Evolutionary conservation across 2,888 invertebrate genomes (phyloP).

Genomic region (Serrognathus titanus): DNA sequence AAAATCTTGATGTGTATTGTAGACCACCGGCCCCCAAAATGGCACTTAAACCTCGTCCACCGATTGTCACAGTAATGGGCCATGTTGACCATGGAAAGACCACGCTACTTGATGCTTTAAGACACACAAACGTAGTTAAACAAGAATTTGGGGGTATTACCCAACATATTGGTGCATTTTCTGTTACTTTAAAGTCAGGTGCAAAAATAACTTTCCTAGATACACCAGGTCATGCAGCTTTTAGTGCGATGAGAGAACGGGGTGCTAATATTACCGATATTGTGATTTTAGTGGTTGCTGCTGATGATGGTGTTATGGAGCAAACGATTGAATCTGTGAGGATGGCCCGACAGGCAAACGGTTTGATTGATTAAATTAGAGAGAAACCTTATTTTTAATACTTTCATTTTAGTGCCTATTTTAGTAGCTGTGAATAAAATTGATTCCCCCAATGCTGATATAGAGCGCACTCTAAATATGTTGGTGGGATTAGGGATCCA

Average conservation of each 20-base stretch:
- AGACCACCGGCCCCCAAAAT: constrained; percentile 64
- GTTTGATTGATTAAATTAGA: constrained; percentile 39
- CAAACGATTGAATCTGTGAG: constrained; percentile 91
- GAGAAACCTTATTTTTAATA: neutral
- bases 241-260: constrained; percentile 86
- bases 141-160: constrained; percentile 98
- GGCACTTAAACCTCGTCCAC: constrained; percentile 71
- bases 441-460: constrained; percentile 86
- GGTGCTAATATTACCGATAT: constrained; percentile 95
- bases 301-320: constrained; percentile 98
- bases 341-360: constrained; percentile 76
- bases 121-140: constrained; percentile 82
- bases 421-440: constrained; percentile 98
- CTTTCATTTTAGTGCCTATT: constrained; percentile 73
- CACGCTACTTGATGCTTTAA: constrained; percentile 83
- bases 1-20: constrained; percentile 49
- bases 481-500: constrained; percentile 75
- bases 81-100: constrained; percentile 99
- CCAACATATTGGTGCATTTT: constrained; percentile 98
- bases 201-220: constrained; percentile 90
- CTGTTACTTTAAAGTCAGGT: constrained; percentile 58
- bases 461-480: constrained; percentile 76
- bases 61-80: constrained; percentile 98
- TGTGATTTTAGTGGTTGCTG: constrained; percentile 93
- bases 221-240: constrained; percentile 99